Evolutionary conservation across 2,888 invertebrate species (phyloP).

Genomic region (Leucozona laternaria): DNA sequence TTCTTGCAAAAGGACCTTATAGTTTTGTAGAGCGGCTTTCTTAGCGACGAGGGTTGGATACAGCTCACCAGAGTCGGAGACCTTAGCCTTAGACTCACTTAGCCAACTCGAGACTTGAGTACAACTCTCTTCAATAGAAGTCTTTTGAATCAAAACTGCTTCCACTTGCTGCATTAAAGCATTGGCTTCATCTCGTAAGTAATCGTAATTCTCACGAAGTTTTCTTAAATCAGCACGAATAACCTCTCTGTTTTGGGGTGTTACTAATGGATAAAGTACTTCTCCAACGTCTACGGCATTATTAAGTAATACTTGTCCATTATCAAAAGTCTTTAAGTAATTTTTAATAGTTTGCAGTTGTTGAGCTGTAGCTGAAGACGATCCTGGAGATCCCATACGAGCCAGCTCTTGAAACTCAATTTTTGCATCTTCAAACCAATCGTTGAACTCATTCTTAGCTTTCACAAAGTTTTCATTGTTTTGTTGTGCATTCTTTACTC

Average conservation of each 20-base stretch:
- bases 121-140: constrained; percentile 96
- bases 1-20: constrained; percentile 92
- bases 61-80: constrained; percentile 89
- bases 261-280: constrained; percentile 93
- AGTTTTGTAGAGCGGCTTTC: constrained; percentile 92
- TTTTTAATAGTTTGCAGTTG: constrained; percentile 90
- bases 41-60: constrained; percentile 94
- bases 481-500: constrained; percentile 88
- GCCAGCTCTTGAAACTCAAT: constrained; percentile 89
- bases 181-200: constrained; percentile 92
- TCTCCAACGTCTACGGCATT: constrained; percentile 94
- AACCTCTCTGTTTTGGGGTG: constrained; percentile 93
- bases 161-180: constrained; percentile 94
- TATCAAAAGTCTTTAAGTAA: constrained; percentile 87
- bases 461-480: constrained; percentile 88
- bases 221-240: constrained; percentile 92
- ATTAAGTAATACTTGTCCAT: constrained; percentile 91
- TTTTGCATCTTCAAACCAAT: constrained; percentile 91
- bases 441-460: constrained; percentile 89
- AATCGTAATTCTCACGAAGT: constrained; percentile 92
- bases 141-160: constrained; percentile 94
- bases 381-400: constrained; percentile 88
- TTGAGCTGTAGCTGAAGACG: constrained; percentile 89
- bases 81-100: constrained; percentile 89
- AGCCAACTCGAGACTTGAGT: constrained; percentile 95